These are phyloP conservation scores for Ceramica pisi DNA, from an alignment of 2,888 invertebrate genomes.

Conservation along the genomic window DNA sequence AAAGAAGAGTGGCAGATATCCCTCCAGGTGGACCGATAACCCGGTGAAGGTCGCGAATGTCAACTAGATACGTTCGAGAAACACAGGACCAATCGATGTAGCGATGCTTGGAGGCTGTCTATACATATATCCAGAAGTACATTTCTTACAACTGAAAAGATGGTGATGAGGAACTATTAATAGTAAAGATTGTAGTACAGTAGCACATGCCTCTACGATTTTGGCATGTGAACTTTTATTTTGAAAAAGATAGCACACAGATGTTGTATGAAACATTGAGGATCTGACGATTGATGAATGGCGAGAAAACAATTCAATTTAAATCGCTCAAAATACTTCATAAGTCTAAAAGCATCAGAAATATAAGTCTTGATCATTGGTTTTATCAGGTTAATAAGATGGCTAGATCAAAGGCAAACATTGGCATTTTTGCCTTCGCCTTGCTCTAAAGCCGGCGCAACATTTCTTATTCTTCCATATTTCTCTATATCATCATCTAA, in stretches of 20 bases:
- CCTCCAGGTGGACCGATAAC: background rate
- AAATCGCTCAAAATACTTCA: background rate
- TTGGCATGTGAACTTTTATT: conserved; percentile 31
- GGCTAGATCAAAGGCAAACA: too few species aligned
- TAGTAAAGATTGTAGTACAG: background rate
- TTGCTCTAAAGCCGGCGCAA: too few species aligned
- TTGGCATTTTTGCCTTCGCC: too few species aligned
- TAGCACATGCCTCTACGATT: conserved; percentile 18
- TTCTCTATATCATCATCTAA: background rate
- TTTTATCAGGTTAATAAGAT: background rate
- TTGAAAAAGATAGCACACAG: conserved; percentile 19
- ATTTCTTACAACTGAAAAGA: background rate
- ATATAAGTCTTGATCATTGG: too few species aligned
- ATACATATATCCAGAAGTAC: too few species aligned
- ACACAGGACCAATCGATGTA: background rate
- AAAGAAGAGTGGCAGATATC: too few species aligned
- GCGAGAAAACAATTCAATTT: background rate
- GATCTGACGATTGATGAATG: background rate
- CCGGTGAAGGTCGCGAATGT: background rate
- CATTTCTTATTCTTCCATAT: background rate
- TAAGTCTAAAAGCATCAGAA: background rate
- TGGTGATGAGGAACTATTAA: background rate
- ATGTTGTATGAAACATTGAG: conserved; percentile 16
- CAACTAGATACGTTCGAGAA: background rate
- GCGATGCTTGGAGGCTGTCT: background rate